These are phyloP conservation scores for Bombus waltoni DNA, from an alignment of 1,140 invertebrate genomes.

Conservation along the genomic window DNA sequence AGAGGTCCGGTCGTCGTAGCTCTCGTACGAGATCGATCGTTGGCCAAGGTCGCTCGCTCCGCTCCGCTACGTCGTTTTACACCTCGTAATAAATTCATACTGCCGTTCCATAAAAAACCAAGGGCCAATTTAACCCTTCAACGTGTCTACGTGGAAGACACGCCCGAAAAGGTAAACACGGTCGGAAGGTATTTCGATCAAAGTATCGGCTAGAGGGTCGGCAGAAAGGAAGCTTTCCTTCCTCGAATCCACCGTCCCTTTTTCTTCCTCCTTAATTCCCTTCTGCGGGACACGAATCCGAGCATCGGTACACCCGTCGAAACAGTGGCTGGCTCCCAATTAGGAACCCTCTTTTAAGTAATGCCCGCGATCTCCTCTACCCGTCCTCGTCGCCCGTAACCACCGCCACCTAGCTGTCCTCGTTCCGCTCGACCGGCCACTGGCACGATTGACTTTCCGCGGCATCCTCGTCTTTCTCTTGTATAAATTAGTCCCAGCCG, in stretches of 20 bases:
- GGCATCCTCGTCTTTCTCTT: slow-evolving; percentile 78
- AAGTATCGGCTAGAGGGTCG: slow-evolving; percentile 9
- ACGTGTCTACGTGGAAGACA: slow-evolving; percentile 18
- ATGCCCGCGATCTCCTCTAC: slow-evolving; percentile 62
- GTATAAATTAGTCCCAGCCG: slow-evolving; percentile 83
- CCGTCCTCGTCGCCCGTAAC: slow-evolving; percentile 46
- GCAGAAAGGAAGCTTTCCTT: slow-evolving; percentile 45
- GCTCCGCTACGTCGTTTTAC: neutral
- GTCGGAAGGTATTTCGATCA: slow-evolving; percentile 34
- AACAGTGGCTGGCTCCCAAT: slow-evolving; percentile 81
- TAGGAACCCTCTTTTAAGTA: slow-evolving; percentile 79
- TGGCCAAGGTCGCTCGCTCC: neutral
- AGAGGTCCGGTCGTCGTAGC: too few species aligned
- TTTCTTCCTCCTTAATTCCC: slow-evolving; percentile 60
- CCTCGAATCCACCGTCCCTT: slow-evolving; percentile 40
- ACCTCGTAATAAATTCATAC: slow-evolving; percentile 20
- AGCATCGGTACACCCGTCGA: slow-evolving; percentile 77
- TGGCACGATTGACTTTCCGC: slow-evolving; percentile 74
- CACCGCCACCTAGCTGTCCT: slow-evolving; percentile 32
- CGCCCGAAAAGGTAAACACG: slow-evolving; percentile 34
- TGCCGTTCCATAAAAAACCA: neutral
- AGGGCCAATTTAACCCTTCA: neutral
- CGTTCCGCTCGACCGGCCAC: slow-evolving; percentile 46
- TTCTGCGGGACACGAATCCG: slow-evolving; percentile 75
- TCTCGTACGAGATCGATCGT: neutral